These are phyloP conservation scores for Myotis planiceps DNA, from an alignment of 2,797 vertebrate genomes.

Conservation along the genomic window DNA sequence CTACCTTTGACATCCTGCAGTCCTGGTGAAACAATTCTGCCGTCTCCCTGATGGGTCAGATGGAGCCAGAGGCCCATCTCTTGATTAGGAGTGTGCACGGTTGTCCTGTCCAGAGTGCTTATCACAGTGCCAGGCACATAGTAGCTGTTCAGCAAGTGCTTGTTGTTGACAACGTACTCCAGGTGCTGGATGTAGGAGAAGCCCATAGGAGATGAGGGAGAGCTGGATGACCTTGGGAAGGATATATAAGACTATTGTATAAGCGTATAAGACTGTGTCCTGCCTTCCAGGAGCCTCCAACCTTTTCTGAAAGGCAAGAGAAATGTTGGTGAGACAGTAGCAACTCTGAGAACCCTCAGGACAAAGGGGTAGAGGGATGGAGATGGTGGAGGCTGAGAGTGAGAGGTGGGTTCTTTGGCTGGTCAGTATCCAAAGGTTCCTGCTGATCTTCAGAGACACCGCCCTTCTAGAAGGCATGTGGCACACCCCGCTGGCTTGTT, in stretches of 20 bases:
- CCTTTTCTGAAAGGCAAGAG: not conserved
- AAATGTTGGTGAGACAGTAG: not conserved
- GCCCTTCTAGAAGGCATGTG: not conserved
- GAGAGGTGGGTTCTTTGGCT: not conserved
- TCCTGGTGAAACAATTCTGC: not conserved
- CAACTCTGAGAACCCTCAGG: not conserved
- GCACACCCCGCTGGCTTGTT: not conserved
- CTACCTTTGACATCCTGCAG: not conserved
- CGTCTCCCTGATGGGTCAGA: not conserved
- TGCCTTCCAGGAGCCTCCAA: not conserved
- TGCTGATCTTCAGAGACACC: not conserved
- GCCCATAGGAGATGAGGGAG: too few relatives aligned
- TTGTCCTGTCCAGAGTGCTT: not conserved
- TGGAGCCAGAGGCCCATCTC: not conserved
- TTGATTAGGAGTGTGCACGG: not conserved
- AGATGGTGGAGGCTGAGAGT: not conserved
- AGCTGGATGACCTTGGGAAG: too few relatives aligned
- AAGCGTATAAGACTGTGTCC: not conserved
- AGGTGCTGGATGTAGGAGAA: not conserved
- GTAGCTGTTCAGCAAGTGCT: not conserved
- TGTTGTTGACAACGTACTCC: not conserved
- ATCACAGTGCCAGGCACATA: not conserved
- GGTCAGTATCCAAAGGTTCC: not conserved
- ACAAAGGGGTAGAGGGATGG: not conserved
- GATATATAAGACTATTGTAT: too few relatives aligned